Conservation (phyloP, 1,140 invertebrate genomes). For the Eueides isabella region DNA sequence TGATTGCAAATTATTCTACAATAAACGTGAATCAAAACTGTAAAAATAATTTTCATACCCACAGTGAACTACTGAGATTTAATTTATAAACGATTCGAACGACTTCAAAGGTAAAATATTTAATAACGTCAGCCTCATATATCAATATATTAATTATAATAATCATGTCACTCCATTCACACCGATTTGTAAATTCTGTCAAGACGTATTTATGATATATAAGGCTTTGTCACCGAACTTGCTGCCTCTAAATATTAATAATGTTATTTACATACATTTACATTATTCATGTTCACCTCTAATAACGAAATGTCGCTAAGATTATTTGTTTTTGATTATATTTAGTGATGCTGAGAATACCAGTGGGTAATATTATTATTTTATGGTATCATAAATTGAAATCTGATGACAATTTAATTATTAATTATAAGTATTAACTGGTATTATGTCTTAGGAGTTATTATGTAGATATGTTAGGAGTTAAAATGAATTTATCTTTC, state of each 20-base stretch:
- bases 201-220: background rate
- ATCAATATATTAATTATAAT: background rate
- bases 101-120: no score
- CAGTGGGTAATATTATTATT: background rate
- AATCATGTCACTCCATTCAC: background rate
- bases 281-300: slow-evolving; percentile 21
- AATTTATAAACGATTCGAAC: no score
- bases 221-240: slow-evolving; percentile 8
- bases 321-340: slow-evolving; percentile 13
- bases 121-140: no score
- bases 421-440: background rate
- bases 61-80: no score
- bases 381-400: background rate
- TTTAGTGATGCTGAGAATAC: background rate
- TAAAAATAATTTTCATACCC: no score
- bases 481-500: background rate
- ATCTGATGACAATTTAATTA: background rate
- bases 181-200: background rate
- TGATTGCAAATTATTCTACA: no score
- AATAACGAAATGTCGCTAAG: background rate
- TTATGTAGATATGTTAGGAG: background rate
- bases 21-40: no score
- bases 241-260: slow-evolving; percentile 23
- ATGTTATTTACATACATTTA: slow-evolving; percentile 32
- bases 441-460: background rate